A percentile compares a stretch with the other conserved stretches of the same genome.
Conservation (phyloP, 2,888 invertebrate genomes). For the Abrostola tripartita region DNA sequence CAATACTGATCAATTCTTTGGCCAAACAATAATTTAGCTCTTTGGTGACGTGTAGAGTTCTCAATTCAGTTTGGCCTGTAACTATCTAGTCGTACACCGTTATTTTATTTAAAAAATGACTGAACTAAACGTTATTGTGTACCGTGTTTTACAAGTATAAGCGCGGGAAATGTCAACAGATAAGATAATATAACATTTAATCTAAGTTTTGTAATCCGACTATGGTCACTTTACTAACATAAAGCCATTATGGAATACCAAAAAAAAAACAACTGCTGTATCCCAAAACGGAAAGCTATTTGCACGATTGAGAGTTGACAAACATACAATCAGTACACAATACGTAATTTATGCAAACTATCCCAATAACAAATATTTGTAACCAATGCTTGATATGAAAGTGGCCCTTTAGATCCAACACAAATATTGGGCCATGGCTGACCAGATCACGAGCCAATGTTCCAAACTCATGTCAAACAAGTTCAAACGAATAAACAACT, state of each 20-base stretch:
- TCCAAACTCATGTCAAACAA: slow-evolving; percentile 13
- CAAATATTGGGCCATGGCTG: slow-evolving; percentile 41
- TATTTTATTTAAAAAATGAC: too few relatives aligned
- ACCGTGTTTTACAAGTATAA: not conserved
- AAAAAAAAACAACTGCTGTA: not conserved
- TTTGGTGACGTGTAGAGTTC: too few relatives aligned
- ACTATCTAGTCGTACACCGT: too few relatives aligned
- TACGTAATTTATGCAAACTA: slow-evolving; percentile 39
- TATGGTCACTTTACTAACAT: too few relatives aligned
- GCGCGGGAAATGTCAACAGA: slow-evolving; percentile 1
- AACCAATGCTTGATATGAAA: slow-evolving; percentile 34
- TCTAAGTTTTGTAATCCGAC: too few relatives aligned
- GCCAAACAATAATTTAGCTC: too few relatives aligned
- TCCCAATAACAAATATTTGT: slow-evolving; percentile 39
- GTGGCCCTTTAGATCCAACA: slow-evolving; percentile 20
- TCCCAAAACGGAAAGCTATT: not conserved
- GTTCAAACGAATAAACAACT: slow-evolving; percentile 23
- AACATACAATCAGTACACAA: slow-evolving; percentile 11
- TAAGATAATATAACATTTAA: not conserved
- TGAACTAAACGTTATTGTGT: not conserved
- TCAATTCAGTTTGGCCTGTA: too few relatives aligned
- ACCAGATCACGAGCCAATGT: slow-evolving; percentile 9
- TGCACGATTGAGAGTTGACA: slow-evolving; percentile 1
- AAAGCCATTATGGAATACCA: too few relatives aligned
- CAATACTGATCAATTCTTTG: too few relatives aligned